Conservation (phyloP, 2,113 vertebrate genomes). For the Parus major region DNA sequence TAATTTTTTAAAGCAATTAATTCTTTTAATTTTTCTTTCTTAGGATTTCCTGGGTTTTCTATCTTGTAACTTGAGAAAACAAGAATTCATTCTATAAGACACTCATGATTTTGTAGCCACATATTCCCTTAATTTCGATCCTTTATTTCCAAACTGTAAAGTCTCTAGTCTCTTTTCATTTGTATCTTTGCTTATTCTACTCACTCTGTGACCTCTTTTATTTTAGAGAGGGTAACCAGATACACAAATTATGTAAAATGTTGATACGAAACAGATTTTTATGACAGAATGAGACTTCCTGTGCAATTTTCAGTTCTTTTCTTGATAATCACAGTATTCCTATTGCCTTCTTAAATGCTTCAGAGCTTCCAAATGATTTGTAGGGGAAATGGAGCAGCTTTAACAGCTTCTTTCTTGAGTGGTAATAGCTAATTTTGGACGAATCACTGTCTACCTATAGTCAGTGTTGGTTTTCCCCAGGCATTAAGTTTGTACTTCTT, state of each 20-base stretch:
- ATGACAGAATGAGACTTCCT: not conserved
- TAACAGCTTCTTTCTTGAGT: not conserved
- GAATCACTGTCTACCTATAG: not conserved
- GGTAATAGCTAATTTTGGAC: not conserved
- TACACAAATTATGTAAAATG: not conserved
- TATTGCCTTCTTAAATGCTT: not conserved
- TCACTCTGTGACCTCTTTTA: not conserved
- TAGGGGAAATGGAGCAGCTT: not conserved
- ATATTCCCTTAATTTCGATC: not conserved
- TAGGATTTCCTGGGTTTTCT: not conserved
- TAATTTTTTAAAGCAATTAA: not conserved
- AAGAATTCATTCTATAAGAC: not conserved
- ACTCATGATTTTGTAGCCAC: not conserved
- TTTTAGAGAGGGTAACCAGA: not conserved
- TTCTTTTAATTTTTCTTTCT: not conserved
- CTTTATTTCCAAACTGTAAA: not conserved
- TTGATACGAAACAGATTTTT: not conserved
- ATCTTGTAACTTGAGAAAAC: not conserved
- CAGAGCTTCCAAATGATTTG: not conserved
- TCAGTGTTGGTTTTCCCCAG: not conserved
- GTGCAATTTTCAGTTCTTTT: not conserved
- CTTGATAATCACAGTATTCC: not conserved
- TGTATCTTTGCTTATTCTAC: not conserved
- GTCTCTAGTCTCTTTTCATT: not conserved
- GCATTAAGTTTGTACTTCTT: not conserved